These are phyloP conservation scores for Cotesia chilonis DNA, from an alignment of 1,140 invertebrate species.

Conservation along the genomic window DNA sequence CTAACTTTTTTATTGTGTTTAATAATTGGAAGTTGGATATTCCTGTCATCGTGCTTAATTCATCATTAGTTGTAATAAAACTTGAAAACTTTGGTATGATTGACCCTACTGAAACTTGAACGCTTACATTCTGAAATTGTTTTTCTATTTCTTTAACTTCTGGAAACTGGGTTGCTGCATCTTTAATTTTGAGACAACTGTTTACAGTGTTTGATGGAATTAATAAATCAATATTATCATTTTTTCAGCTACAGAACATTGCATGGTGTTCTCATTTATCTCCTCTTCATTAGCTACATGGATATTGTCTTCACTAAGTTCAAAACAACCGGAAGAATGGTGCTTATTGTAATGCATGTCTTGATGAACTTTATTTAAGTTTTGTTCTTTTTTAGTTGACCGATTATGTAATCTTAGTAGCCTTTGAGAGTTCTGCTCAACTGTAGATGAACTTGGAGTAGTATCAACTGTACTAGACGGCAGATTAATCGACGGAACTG, in stretches of 20 bases:
- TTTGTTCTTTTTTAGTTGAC: no score
- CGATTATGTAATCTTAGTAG: neutral
- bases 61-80: constrained; percentile 24
- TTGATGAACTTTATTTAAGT: no score
- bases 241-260: no score
- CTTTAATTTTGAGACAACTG: neutral
- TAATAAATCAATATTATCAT: no score
- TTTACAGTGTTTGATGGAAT: no score
- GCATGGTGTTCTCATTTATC: no score
- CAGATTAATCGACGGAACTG: neutral
- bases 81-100: constrained; percentile 17
- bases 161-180: neutral
- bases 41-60: constrained; percentile 32
- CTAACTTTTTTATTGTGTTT: constrained; percentile 22
- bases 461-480: no score
- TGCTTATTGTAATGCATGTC: no score
- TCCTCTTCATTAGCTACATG: no score
- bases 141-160: neutral
- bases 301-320: no score
- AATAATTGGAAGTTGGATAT: constrained; percentile 29
- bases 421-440: neutral
- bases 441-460: no score
- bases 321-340: no score
- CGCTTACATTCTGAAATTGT: constrained; percentile 11
- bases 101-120: constrained; percentile 25